A percentile compares a stretch with the other conserved stretches of the same genome.
These are phyloP conservation scores for Andrena dorsata DNA, from an alignment of 2,888 invertebrate genomes.

Conservation along the genomic window DNA sequence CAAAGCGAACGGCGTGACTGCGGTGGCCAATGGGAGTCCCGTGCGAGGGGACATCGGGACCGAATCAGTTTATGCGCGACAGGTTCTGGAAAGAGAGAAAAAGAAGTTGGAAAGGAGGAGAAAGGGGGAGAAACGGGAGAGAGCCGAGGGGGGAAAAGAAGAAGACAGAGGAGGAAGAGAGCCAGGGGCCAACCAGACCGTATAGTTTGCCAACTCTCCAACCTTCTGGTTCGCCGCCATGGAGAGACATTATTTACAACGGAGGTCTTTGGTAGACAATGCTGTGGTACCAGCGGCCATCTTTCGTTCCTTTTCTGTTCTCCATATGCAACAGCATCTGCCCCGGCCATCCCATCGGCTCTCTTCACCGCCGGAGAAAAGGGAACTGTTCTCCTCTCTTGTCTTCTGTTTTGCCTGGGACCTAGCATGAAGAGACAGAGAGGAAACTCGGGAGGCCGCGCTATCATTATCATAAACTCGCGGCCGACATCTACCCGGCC, in stretches of 20 bases:
- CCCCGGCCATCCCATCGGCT: constrained; percentile 65
- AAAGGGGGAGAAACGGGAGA: constrained; percentile 28
- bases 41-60: constrained; percentile 78
- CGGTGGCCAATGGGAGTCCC: constrained; percentile 76
- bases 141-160: constrained; percentile 7
- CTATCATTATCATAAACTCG: constrained; percentile 76
- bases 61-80: constrained; percentile 83
- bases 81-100: constrained; percentile 78
- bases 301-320: constrained; percentile 83
- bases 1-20: constrained; percentile 74
- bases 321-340: constrained; percentile 84
- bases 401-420: constrained; percentile 7
- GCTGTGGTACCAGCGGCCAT: constrained; percentile 78
- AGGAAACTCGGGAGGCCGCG: constrained; percentile 38
- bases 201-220: constrained; percentile 76
- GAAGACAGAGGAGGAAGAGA: constrained; percentile 57
- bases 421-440: constrained; percentile 20
- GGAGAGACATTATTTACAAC: constrained; percentile 83
- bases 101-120: constrained; percentile 54
- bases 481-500: constrained; percentile 19
- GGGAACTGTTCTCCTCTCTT: constrained; percentile 24
- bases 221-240: constrained; percentile 74
- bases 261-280: constrained; percentile 81
- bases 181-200: constrained; percentile 76
- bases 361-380: constrained; percentile 47